A percentile compares a stretch with the other conserved stretches of the same genome.
Conservation (phyloP, 2,797 vertebrate species). For the Falco rusticolus region DNA sequence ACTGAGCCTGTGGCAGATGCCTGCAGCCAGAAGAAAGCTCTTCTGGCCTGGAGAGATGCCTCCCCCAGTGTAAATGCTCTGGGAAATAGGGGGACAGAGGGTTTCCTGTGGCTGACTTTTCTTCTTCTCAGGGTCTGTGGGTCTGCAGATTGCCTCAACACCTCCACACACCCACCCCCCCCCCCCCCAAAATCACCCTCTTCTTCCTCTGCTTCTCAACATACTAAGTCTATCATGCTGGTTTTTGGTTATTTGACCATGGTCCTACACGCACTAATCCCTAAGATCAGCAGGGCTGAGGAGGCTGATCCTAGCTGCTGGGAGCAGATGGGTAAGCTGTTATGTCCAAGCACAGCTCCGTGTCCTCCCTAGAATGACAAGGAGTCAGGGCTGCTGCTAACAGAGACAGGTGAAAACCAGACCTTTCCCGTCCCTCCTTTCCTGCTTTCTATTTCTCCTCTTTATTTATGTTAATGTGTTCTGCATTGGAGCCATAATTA, state of each 20-base stretch:
- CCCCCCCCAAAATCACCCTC: neutral
- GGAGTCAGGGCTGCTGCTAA: neutral
- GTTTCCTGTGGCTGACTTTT: neutral
- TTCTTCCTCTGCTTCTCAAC: neutral
- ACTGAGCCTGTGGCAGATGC: neutral
- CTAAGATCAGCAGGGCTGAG: neutral
- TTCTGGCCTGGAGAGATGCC: neutral
- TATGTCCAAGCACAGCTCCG: neutral
- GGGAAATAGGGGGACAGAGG: neutral
- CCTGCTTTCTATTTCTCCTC: conserved; percentile 40
- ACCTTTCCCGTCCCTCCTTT: conserved; percentile 14
- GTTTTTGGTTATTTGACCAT: neutral
- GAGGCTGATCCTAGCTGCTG: neutral
- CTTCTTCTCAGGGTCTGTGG: neutral
- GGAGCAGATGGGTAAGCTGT: neutral
- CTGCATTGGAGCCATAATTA: conserved; percentile 40
- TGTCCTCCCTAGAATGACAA: neutral
- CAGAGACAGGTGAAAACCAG: neutral
- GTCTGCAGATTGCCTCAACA: neutral
- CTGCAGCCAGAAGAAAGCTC: neutral
- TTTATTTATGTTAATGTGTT: conserved; percentile 70
- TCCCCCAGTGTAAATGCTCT: neutral
- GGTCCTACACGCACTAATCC: neutral
- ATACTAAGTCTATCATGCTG: neutral
- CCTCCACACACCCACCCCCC: too few relatives aligned